A percentile compares a stretch with the other conserved stretches of the same genome.
Evolutionary conservation across 2,113 vertebrate genomes (phyloP).

Genomic region (Columba livia): DNA sequence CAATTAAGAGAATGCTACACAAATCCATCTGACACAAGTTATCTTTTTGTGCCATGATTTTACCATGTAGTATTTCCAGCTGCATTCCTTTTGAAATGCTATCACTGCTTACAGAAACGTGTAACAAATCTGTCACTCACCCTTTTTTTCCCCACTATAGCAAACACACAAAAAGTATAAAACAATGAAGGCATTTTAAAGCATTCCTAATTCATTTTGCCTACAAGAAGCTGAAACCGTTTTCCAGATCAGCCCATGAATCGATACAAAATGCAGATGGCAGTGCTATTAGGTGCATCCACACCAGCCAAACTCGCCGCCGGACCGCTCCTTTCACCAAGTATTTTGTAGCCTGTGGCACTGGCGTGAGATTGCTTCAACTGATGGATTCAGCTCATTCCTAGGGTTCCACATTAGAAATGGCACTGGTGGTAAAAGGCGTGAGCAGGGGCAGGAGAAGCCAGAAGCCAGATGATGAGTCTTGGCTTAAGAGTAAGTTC

Average conservation of each 20-base stretch:
- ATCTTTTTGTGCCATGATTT: neutral
- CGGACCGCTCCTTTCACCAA: neutral
- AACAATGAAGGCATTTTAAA: conserved; percentile 64
- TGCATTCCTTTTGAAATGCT: conserved; percentile 15
- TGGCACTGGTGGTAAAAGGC: neutral
- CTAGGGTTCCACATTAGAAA: neutral
- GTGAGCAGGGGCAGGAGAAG: neutral
- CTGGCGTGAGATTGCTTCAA: neutral
- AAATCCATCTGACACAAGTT: neutral
- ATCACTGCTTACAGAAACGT: neutral
- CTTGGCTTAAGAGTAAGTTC: neutral
- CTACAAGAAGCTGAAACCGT: conserved; percentile 50
- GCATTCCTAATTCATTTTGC: conserved; percentile 61
- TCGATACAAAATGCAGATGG: conserved; percentile 58
- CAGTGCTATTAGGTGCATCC: neutral
- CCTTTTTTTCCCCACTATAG: conserved; percentile 8
- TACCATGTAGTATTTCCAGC: neutral
- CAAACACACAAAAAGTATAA: conserved; percentile 47
- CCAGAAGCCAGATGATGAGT: neutral
- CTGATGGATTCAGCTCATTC: neutral
- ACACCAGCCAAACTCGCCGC: neutral
- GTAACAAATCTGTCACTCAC: conserved; percentile 52
- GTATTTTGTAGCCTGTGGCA: neutral
- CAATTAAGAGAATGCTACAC: neutral
- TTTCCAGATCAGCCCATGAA: conserved; percentile 61